These are phyloP conservation scores for Setipinna tenuifilis DNA, from an alignment of 2,797 vertebrate species.

Conservation along the genomic window DNA sequence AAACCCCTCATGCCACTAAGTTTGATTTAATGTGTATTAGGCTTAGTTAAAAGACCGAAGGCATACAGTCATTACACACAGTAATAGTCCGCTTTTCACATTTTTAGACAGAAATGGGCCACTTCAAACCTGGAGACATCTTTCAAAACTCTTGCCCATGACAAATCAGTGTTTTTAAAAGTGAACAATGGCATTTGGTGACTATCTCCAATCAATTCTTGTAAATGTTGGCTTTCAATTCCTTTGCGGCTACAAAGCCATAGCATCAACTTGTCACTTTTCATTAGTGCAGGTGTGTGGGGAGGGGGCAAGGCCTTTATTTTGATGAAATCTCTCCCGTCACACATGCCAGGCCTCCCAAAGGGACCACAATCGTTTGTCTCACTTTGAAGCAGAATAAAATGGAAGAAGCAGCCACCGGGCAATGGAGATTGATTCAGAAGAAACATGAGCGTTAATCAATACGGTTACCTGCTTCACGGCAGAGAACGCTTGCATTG, in stretches of 20 bases:
- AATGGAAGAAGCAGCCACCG: constrained; percentile 68
- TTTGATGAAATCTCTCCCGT: constrained; percentile 59
- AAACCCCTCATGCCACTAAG: no score
- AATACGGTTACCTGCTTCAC: constrained; percentile 64
- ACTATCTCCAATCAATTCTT: constrained; percentile 63
- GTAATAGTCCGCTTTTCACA: neutral
- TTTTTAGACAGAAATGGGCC: neutral
- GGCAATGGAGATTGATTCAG: constrained; percentile 75
- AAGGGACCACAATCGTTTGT: constrained; percentile 58
- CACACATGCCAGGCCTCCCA: constrained; percentile 42
- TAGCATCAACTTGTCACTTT: constrained; percentile 61
- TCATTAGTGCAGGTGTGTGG: constrained; percentile 56
- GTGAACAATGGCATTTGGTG: constrained; percentile 45
- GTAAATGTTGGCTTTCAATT: constrained; percentile 64
- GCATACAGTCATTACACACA: neutral
- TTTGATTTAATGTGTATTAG: no score
- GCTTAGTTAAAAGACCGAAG: neutral
- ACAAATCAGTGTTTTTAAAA: neutral
- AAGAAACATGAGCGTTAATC: constrained; percentile 73
- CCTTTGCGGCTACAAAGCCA: constrained; percentile 41
- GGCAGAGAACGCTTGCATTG: constrained; percentile 44
- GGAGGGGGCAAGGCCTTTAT: constrained; percentile 55
- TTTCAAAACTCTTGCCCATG: neutral
- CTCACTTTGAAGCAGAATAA: constrained; percentile 64
- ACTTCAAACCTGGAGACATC: neutral